Base-by-base conservation (phyloP, 1,140 invertebrate genomes). In the Babylonia areolata region DNA sequence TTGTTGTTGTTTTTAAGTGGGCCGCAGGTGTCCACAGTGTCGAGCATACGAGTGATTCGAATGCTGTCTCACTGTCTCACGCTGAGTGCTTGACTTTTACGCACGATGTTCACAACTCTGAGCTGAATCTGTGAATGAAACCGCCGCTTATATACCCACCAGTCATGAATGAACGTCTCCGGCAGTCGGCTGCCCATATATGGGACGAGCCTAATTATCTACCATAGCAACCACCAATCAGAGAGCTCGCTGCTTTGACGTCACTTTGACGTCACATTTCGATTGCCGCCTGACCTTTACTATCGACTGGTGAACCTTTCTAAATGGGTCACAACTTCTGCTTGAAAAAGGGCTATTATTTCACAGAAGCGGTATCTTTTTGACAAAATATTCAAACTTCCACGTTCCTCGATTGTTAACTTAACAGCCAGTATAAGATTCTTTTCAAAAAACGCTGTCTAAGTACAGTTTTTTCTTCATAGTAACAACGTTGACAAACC, bases 101-200 rank as follows among this genome's bases (percentile, higher is more conserved):
- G 93, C 93, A 95, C 94, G 94, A 94, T 93, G 93, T 94, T 94
- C 89, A 94, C 94, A 94, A 81, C 77, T 42, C 77, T 84, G 88
- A 88, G 86, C 81, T 83, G 86, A 91, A 90, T 88, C 89, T 91
- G 92, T 93, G 92, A 93, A 93, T 91, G 90, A 91, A 91, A 83
- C 81, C 71, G 78, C 85, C 75, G 77, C 86, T 88, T 89, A 87
- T 90, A 88, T 89, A 89, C 90, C 33, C 35, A 51, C 77, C 86
- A 64, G 95, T 96, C 96, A 96, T 96, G 95, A 96, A 96, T 96
- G 96, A 95, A 96, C 91, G 93, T 90, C 93, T 91, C 89, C 91
- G 91, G 94, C 92, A 91, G 92, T 91, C 92, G 58, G 88, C 92
- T 93, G 94, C 93, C 95, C 95, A 95, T 92, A 94, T 93, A 92